Percentiles rank a stretch among this genome's conserved stretches.
These are phyloP conservation scores for Apaloderma vittatum DNA, from an alignment of 2,113 vertebrate genomes.

Conservation along the genomic window DNA sequence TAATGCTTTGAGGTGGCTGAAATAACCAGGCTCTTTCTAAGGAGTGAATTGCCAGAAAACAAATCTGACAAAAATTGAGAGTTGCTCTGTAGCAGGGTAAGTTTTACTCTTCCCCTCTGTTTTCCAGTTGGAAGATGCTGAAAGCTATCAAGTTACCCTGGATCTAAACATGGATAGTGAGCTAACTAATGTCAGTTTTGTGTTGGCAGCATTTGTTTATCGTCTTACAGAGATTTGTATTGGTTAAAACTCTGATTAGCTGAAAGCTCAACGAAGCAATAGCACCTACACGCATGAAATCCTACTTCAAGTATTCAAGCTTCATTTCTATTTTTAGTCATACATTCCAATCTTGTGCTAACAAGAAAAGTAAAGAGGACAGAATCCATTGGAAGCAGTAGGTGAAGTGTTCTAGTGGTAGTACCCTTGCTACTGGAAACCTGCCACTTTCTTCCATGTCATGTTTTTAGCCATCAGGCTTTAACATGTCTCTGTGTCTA, in stretches of 20 bases:
- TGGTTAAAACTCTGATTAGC: not conserved
- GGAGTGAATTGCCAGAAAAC: not conserved
- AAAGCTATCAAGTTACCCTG: not conserved
- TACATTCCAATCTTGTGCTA: not conserved
- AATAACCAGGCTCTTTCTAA: not conserved
- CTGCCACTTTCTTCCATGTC: not conserved
- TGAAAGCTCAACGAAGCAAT: not conserved
- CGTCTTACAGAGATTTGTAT: not conserved
- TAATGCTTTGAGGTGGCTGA: not conserved
- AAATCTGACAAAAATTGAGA: not conserved
- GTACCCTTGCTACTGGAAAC: not conserved
- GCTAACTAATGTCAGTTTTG: not conserved
- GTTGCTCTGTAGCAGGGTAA: not conserved
- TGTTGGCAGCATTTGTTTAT: not conserved
- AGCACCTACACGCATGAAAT: not conserved
- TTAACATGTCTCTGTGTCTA: not conserved
- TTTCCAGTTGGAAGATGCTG: not conserved
- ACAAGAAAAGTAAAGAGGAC: not conserved
- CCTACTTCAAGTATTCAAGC: not conserved
- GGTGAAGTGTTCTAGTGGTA: not conserved
- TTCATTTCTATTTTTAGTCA: not conserved
- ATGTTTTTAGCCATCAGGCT: not conserved
- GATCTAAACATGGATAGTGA: accelerated
- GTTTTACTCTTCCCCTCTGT: not conserved
- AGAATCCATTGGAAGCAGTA: not conserved